Evolutionary conservation across 2,797 vertebrate species (phyloP).

Genomic region (Smutsia gigantea): DNA sequence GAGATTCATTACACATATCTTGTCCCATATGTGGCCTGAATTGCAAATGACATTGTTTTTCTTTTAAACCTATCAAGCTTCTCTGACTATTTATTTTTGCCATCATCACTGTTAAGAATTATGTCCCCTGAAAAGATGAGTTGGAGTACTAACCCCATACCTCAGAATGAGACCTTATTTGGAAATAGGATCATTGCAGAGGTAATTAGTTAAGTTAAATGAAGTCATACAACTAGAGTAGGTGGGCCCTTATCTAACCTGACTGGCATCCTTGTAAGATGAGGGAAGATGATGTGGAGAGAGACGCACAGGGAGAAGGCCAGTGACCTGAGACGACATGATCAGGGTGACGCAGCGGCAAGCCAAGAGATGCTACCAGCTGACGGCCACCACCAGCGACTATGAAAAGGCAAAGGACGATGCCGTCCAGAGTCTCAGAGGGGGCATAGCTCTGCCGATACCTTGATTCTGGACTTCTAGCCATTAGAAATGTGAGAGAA

Average conservation of each 20-base stretch:
- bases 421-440: neutral
- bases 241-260: neutral
- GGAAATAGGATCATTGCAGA: neutral
- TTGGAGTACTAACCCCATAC: neutral
- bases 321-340: neutral
- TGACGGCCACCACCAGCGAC: neutral
- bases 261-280: neutral
- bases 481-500: neutral
- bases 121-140: neutral
- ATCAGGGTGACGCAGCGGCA: neutral
- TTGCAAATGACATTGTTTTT: neutral
- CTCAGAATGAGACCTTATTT: neutral
- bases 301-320: neutral
- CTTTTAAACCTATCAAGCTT: neutral
- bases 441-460: neutral
- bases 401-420: neutral
- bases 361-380: neutral
- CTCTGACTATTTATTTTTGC: neutral
- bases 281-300: neutral
- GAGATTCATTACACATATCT: neutral
- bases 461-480: neutral
- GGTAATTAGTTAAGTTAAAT: conserved; percentile 4
- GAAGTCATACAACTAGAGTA: neutral
- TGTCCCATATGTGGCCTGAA: neutral
- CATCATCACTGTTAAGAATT: neutral